Evolutionary conservation across 1,140 invertebrate genomes (phyloP).

Genomic region (Listronotus bonariensis): DNA sequence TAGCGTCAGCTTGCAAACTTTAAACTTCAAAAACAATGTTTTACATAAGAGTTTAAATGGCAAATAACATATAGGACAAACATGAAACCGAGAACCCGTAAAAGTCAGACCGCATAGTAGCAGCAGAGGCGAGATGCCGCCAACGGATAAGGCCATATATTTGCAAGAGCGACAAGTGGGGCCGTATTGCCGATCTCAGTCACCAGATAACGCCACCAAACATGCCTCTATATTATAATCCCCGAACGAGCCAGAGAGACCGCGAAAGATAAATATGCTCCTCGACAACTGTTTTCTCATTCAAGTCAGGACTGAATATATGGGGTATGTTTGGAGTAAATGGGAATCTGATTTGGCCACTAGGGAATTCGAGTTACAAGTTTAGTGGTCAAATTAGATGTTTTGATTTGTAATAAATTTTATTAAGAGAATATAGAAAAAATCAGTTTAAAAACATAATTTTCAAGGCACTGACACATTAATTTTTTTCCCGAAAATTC

Average conservation of each 20-base stretch:
- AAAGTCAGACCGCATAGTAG: constrained; percentile 27
- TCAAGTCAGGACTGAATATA: constrained; percentile 5
- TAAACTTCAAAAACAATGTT: too few species aligned
- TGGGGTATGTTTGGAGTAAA: constrained; percentile 2
- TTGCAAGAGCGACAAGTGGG: constrained; percentile 41
- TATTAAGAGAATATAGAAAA: too few species aligned
- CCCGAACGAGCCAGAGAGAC: constrained; percentile 16
- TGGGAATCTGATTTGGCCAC: not conserved
- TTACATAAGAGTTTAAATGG: too few species aligned
- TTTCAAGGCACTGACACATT: too few species aligned
- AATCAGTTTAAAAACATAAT: too few species aligned
- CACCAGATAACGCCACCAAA: constrained; percentile 44
- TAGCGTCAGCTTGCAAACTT: too few species aligned
- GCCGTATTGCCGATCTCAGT: constrained; percentile 43
- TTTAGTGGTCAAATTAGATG: too few species aligned
- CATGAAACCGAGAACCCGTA: too few species aligned
- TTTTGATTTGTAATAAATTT: too few species aligned
- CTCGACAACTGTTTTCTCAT: constrained; percentile 31
- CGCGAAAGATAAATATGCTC: constrained; percentile 32
- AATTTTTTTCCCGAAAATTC: too few species aligned
- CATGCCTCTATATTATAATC: constrained; percentile 45
- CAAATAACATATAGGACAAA: too few species aligned
- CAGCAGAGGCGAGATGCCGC: constrained; percentile 31
- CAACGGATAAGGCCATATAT: constrained; percentile 39
- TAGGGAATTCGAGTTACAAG: not conserved